Base-by-base conservation (phyloP, 2,888 invertebrate species). In the Cephus nigrinus region DNA sequence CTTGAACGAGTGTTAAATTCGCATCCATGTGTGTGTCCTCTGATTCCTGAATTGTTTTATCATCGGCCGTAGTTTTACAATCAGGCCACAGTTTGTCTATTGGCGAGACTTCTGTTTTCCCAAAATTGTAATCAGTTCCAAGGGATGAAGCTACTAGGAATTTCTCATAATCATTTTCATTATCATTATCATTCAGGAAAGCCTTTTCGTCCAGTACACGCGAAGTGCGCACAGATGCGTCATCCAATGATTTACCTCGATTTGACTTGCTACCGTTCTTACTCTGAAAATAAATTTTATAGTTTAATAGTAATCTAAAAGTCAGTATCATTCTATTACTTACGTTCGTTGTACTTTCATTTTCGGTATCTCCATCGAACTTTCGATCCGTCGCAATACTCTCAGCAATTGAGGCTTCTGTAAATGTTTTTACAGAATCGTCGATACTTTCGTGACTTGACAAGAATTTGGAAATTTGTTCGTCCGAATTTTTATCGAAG, bases 381-480 rank as follows among this genome's bases (percentile, higher is more conserved):
- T 55, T 55, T 55, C 23, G 40, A 9, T 23, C 40, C 5, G 40
- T 15, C 40, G 23, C 40, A 55, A 55, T 55, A 9, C 40, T 55
- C 23, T 55, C 40, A 5, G 5, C 23, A 55, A 9, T 55, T 23
- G 40, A 55, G 40, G 40, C 23, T 55, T 55, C 40, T 23, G 23
- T 55, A 55, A 55, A 55, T 55, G 40, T 55, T 55, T 23, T 55
- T 23, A 55, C 78, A 12, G 69, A 68, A 31, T 81, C 79, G 34
- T 79, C 77, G 12, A 81, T 76, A 4, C 81, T 83, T 69, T 83
- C 82, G 69, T 83, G 83, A 75, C 84, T 84, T 11, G 85, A 82
- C 32, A 85, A 55, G 36, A 80, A 82, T 15, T 76, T 84, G 31
- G 78, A 75, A 23, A 30, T 55, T 55, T 55, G 15, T 55, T 23